Evolutionary conservation across 2,113 vertebrate species (phyloP), one percentile per base, ranked within the genome.

Genomic region (Larimichthys polyactis): DNA sequence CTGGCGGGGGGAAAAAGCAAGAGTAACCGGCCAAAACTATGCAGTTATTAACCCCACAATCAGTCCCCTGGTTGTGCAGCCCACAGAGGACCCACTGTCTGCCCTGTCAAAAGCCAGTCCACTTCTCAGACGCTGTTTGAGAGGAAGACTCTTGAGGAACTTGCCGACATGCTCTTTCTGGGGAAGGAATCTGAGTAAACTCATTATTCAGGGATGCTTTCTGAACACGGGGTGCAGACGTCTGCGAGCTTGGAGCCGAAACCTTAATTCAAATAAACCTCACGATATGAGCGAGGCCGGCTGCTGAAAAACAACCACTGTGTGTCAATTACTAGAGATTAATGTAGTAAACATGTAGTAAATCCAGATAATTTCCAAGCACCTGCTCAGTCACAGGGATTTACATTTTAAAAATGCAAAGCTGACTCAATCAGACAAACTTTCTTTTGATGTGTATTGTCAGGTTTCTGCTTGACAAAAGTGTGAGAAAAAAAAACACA

Each of bases 41-140:
- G 83, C 77, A 66, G 85, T 72, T 71, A 87, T 93, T 88, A 90
- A 83, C 77, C 81, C 84, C 73, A 89, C 76, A 46, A 75, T 86
- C 80, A 84, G 84, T 32, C 70, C 36, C 63, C 4, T 40, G 54
- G 69, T 57, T 65, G 27, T 75, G 78, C 20, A 12, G 67, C 32
- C 57, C 85, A 93, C 89, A 94, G 88, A 91, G 81, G 77, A 65
- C 7, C 78, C 85, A 86, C 81, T 94, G 93, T 94, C 77, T 68
- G 20, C 27, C 27, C 66, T 15, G 44, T 75, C 58, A 48, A 67
- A 51, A 44, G 46, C 44, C 58, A 27, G 27, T 43, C 22, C 0
- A 54, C 52, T 66, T 71, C 79, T 62, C 51, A 70, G 64, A 71
- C 52, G 6, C 59, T 43, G 43, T 5, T 11, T 57, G 36, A 64